Base-by-base conservation (phyloP, 2,113 vertebrate genomes). In the Ochotona princeps region DNA sequence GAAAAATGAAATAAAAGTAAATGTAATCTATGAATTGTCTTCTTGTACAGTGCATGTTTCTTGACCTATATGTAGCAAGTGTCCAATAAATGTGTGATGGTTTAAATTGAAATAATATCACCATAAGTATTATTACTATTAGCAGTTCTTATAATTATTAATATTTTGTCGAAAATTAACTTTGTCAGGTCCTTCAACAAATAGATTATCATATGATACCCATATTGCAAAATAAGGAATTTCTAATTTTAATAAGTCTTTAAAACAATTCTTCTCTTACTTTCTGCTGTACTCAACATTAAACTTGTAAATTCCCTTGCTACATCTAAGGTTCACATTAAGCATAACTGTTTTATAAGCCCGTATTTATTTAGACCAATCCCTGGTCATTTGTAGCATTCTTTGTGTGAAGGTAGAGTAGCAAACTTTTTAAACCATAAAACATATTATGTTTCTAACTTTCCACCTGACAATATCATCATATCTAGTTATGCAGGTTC, bases 21-120 rank as follows among this genome's bases (percentile, higher is more conserved):
- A 61, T 65, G 14, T 4, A 51, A 25, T 60, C n/a, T 90, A 25
- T 44, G 17, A 76, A 75, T 85, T 94, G 90, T 95, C 15, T 69
- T 5, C 26, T 66, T 47, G 35, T 21, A 75, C 8, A 81, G 25
- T 61, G 28, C 63, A 49, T 79, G 28, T 44, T 66, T n/a, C 47
- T 60, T 83, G 32, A 60, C 7, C 35, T 79, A 63, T 35, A 38
- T 23, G 10, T 85, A 60, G 2, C 20, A 92, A 26, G 3, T 9
- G 91, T 10, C 21, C 54, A 65, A 30, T 38, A 83, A 83, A 70
- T 72, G 8, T 54, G 15, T 75, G 72, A 76, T 83, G 23, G n/a
- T 83, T 54, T 79, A 84, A 83, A 81, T 4, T n/a, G 54, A 80
- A 95, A 93, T 38, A 80, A 66, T 4, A 13, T 47, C n/a, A 72